phyloP scores from a whole-genome alignment of 2,888 invertebrate species.

The Eremobia ochroleuca region DNA sequence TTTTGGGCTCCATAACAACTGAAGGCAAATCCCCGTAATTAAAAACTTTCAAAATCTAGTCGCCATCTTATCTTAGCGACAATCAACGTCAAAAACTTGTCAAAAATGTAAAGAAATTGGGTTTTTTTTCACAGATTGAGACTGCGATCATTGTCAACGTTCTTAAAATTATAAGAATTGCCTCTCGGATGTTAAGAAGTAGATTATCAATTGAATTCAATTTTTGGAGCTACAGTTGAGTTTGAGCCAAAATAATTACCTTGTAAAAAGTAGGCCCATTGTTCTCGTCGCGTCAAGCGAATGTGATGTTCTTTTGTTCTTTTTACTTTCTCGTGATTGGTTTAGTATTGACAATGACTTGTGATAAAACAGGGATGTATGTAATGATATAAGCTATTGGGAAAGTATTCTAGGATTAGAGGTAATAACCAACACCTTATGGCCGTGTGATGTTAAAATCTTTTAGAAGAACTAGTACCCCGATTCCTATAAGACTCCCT shows the following conservation, averaged over 20 bases:
- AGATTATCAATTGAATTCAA: background rate
- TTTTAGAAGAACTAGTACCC: background rate
- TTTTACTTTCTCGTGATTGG: slow-evolving; percentile 20
- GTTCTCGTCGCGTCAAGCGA: slow-evolving; percentile 9
- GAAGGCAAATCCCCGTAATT: background rate
- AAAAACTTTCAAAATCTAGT: too few relatives aligned
- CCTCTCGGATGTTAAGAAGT: background rate
- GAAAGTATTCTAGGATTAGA: slow-evolving; percentile 37
- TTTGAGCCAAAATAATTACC: background rate
- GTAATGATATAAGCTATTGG: slow-evolving; percentile 34
- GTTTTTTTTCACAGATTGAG: too few relatives aligned
- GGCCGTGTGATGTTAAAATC: background rate
- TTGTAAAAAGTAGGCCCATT: slow-evolving; percentile 16
- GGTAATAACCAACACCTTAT: background rate
- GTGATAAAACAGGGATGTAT: slow-evolving; percentile 59
- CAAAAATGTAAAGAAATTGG: too few relatives aligned
- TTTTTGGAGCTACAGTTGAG: background rate
- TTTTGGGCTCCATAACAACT: background rate
- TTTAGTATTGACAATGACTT: slow-evolving; percentile 42
- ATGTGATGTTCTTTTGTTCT: slow-evolving; percentile 11
- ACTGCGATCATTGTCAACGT: too few relatives aligned
- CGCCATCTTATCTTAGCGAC: too few relatives aligned
- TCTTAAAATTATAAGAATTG: background rate
- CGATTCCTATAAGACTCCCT: slow-evolving; percentile 35
- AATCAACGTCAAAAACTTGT: too few relatives aligned